These are phyloP conservation scores for Orchestia grillus DNA, from an alignment of 1,140 invertebrate species.

Conservation along the genomic window DNA sequence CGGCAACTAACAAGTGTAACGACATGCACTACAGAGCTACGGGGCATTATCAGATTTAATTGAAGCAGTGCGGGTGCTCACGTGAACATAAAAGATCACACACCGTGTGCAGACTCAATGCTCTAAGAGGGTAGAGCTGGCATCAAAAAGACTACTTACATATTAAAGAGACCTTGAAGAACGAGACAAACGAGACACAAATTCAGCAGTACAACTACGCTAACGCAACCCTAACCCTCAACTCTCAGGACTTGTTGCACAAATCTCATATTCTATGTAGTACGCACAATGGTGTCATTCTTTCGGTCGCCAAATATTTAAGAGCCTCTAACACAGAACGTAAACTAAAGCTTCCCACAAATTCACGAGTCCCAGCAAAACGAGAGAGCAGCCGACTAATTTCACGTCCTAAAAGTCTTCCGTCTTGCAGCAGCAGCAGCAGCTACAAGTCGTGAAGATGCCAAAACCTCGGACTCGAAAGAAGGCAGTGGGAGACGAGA, in stretches of 20 bases:
- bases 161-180: neutral
- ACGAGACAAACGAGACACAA: neutral
- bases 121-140: neutral
- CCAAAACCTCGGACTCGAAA: neutral
- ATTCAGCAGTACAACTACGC: neutral
- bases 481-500: neutral
- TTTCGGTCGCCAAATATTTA: neutral
- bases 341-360: neutral
- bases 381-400: neutral
- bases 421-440: neutral
- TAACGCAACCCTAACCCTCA: neutral
- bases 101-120: neutral
- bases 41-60: neutral
- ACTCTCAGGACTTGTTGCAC: neutral
- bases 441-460: neutral
- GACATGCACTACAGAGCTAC: neutral
- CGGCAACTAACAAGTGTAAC: neutral
- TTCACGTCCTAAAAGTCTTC: neutral
- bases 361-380: neutral
- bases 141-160: neutral
- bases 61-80: neutral
- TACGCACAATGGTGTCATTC: neutral
- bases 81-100: neutral
- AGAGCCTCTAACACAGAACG: no score
- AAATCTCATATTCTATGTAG: neutral